phyloP scores from a whole-genome alignment of 2,888 invertebrate species.

The Digitonthophagus gazella region DNA sequence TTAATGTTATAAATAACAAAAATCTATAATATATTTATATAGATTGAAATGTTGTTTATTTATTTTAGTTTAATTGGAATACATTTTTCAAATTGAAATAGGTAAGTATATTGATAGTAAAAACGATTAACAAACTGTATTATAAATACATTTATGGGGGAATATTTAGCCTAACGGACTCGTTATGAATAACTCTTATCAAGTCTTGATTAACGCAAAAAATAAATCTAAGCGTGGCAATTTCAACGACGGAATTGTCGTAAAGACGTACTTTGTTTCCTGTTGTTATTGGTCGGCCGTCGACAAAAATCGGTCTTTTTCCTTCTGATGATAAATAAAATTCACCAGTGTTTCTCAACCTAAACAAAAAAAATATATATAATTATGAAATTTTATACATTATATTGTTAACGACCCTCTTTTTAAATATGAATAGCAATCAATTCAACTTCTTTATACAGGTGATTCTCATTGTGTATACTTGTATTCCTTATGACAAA shows the following conservation, averaged over 20 bases:
- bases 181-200: conserved; percentile 84
- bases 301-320: conserved; percentile 90
- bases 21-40: no score
- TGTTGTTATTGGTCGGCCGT: conserved; percentile 83
- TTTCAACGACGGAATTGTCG: conserved; percentile 94
- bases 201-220: conserved; percentile 92
- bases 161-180: conserved; percentile 77
- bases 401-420: no score
- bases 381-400: neutral
- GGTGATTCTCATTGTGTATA: no score
- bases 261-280: conserved; percentile 88
- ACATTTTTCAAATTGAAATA: no score
- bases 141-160: conserved; percentile 43
- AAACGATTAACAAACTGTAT: no score
- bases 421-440: no score
- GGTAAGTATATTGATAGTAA: no score
- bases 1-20: no score
- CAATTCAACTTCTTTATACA: no score
- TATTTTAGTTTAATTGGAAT: no score
- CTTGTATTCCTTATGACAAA: no score
- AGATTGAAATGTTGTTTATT: no score
- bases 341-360: conserved; percentile 87
- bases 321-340: conserved; percentile 95
- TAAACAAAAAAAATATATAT: conserved; percentile 36
- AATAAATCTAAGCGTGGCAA: conserved; percentile 87